Conservation (phyloP, 2,888 invertebrate species). For the Horisme vitalbata region DNA sequence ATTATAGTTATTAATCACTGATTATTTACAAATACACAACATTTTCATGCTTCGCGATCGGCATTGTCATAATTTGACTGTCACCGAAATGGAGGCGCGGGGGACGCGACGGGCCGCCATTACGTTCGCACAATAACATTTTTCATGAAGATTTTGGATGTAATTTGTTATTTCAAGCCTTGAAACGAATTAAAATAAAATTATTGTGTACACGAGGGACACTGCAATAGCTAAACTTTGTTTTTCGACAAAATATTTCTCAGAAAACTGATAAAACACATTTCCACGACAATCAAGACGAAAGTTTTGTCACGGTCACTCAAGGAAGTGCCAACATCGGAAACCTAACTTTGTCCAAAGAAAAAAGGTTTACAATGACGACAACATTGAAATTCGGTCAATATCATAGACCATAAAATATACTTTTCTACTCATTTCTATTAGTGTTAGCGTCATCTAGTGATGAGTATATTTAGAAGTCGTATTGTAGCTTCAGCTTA, state of each 20-base stretch:
- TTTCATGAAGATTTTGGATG: conserved; percentile 37
- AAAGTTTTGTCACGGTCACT: conserved; percentile 64
- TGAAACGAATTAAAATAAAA: conserved; percentile 23
- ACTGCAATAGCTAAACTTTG: conserved; percentile 15
- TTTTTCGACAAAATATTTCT: conserved; percentile 1
- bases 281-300: conserved; percentile 55
- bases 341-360: conserved; percentile 5
- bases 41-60: conserved; percentile 73
- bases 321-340: conserved; percentile 52
- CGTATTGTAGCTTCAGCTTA: no score
- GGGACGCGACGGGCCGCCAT: conserved; percentile 87
- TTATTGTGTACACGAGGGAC: conserved; percentile 15
- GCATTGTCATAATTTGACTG: conserved; percentile 84
- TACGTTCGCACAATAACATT: conserved; percentile 83
- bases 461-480: no score
- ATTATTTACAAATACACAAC: conserved; percentile 69
- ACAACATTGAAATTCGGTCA: no score
- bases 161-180: conserved; percentile 27
- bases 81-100: conserved; percentile 85
- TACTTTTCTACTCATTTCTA: no score
- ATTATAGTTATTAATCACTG: conserved; percentile 48
- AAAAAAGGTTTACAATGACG: no score
- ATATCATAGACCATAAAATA: no score
- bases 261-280: conserved; percentile 44
- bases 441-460: no score